Percentiles rank a stretch among this genome's conserved stretches.
These are phyloP conservation scores for Fukomys damarensis DNA, from an alignment of 2,113 vertebrate species.

Conservation along the genomic window DNA sequence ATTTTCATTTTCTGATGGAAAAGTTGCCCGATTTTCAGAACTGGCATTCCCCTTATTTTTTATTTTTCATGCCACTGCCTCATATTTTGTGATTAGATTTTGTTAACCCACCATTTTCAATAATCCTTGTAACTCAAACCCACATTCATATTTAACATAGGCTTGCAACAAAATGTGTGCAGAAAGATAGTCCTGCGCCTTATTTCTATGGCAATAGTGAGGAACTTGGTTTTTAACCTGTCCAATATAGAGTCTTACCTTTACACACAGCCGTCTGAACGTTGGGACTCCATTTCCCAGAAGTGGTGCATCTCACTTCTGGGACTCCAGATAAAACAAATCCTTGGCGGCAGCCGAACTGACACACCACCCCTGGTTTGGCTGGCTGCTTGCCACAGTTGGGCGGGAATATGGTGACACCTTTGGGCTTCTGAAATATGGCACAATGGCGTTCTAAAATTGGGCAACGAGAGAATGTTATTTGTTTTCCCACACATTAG, in stretches of 20 bases:
- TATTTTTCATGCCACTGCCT: background rate
- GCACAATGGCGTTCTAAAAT: slow-evolving; percentile 92
- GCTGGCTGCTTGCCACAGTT: slow-evolving; percentile 90
- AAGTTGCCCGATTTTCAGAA: background rate
- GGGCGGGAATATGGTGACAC: slow-evolving; percentile 89
- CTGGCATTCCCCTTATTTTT: background rate
- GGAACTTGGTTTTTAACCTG: background rate
- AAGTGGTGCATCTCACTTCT: slow-evolving; percentile 90
- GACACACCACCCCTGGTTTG: slow-evolving; percentile 88
- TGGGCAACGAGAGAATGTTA: slow-evolving; percentile 5
- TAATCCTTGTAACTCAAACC: background rate
- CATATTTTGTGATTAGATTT: background rate
- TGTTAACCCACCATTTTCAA: slow-evolving; percentile 26
- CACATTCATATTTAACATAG: background rate
- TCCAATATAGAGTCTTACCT: slow-evolving; percentile 86
- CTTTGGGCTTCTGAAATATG: slow-evolving; percentile 85
- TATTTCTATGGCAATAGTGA: rapidly evolving
- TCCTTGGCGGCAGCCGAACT: slow-evolving; percentile 91
- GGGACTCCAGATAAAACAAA: slow-evolving; percentile 90
- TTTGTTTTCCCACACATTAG: background rate
- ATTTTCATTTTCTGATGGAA: background rate
- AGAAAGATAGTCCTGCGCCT: background rate
- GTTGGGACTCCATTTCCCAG: slow-evolving; percentile 93
- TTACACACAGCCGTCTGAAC: slow-evolving; percentile 90
- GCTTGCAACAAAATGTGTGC: background rate